Conservation (phyloP, 2,797 vertebrate genomes). For the Brachymystax lenok region DNA sequence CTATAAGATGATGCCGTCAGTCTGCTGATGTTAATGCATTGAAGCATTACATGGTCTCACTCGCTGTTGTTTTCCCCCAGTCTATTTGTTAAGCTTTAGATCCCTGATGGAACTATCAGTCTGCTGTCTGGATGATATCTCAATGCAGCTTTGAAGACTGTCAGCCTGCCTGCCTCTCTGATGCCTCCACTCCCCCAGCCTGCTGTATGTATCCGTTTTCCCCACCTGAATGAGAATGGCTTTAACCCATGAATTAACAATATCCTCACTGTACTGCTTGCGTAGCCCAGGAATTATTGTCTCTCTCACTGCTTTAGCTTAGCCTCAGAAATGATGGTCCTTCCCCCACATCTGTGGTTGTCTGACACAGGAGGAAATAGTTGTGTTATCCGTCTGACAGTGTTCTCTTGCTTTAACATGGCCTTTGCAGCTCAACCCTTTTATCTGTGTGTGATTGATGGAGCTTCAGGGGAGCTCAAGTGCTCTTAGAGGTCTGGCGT, state of each 20-base stretch:
- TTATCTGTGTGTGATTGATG: slow-evolving; percentile 74
- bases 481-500: slow-evolving; percentile 54
- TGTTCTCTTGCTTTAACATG: slow-evolving; percentile 62
- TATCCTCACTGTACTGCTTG: slow-evolving; percentile 22
- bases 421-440: slow-evolving; percentile 61
- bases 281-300: slow-evolving; percentile 28
- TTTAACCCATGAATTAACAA: slow-evolving; percentile 12
- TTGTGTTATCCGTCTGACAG: slow-evolving; percentile 60
- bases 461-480: slow-evolving; percentile 59
- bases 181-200: neutral
- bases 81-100: slow-evolving; percentile 6
- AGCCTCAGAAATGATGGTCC: slow-evolving; percentile 28
- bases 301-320: slow-evolving; percentile 16
- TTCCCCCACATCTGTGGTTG: slow-evolving; percentile 40
- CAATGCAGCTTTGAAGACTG: slow-evolving; percentile 2
- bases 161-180: neutral
- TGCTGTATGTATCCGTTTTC: neutral
- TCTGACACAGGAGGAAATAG: slow-evolving; percentile 61
- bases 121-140: slow-evolving; percentile 10
- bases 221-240: slow-evolving; percentile 11
- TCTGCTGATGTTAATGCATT: slow-evolving; percentile 19
- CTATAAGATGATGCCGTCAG: neutral
- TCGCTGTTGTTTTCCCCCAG: neutral
- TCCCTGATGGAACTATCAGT: slow-evolving; percentile 14
- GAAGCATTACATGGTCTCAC: neutral